Evolutionary conservation across 2,113 vertebrate genomes (phyloP), one percentile per base, ranked within the genome.

Genomic region (Scomber colias): DNA sequence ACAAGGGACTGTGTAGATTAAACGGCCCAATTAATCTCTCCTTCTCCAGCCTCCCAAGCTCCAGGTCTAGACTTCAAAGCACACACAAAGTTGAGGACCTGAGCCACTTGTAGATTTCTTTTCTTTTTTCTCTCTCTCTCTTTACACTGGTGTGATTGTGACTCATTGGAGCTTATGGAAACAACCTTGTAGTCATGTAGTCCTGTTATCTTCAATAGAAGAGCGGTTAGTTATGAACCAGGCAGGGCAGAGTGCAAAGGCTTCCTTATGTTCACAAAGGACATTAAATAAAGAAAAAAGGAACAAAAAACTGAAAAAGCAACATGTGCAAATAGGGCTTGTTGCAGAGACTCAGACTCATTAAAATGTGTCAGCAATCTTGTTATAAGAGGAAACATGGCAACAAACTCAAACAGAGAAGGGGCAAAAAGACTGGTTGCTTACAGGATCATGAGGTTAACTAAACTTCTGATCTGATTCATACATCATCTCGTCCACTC

Each of bases 41-140:
- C 46, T 71, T 80, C 68, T 81, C 70, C 77, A 74, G 61, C 45
- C 83, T 75, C 19, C 30, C 53, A 61, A 81, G n/a, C 59, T 71
- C 59, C 3, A 48, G 66, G 89, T 89, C 56, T 87, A 77, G 73
- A 90, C 76, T 88, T 92, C 89, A 89, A 86, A 92, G 82, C 53
- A 61, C 63, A 65, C 48, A 56, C 48, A 63, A 86, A 92, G 71
- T 60, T 84, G 27, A 88, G 71, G 61, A 81, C 73, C 82, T 81
- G 71, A 89, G 79, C 82, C 86, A 89, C 81, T 87, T 86, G 78
- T 62, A 65, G 66, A 70, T 8, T 40, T 40, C 57, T 53, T 60
- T 69, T 65, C 40, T 56, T 60, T 31, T 71, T 60, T 40, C 61
- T 75, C 17, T 9, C 10, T 9, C 10, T 61, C 16, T 16, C 45